Conservation (phyloP, 2,113 vertebrate species). For the Sisor rabdophorus region DNA sequence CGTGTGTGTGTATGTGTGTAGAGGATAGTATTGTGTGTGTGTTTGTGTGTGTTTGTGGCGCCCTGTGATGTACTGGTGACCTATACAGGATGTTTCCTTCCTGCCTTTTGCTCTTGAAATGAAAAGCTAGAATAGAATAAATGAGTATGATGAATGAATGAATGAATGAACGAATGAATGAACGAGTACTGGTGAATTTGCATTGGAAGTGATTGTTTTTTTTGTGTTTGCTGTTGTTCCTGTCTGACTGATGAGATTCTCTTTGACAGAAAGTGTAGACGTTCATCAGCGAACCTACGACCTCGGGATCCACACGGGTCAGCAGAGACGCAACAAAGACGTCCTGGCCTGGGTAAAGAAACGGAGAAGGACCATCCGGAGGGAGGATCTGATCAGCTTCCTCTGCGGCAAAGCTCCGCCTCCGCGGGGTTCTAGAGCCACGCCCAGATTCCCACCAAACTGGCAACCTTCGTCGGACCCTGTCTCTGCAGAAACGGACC, state of each 20-base stretch:
- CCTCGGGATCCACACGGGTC: slow-evolving; percentile 92
- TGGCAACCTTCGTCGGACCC: slow-evolving; percentile 88
- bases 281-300: slow-evolving; percentile 93
- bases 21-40: too few species aligned
- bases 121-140: too few species aligned
- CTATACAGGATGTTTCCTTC: too few species aligned
- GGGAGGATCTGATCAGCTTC: slow-evolving; percentile 99
- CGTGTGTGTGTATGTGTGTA: too few species aligned
- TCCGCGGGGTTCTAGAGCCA: slow-evolving; percentile 87
- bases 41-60: too few species aligned
- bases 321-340: slow-evolving; percentile 95
- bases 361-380: slow-evolving; percentile 91
- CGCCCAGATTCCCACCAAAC: slow-evolving; percentile 79
- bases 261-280: slow-evolving; percentile 84
- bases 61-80: too few species aligned
- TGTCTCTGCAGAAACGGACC: slow-evolving; percentile 93
- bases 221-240: too few species aligned
- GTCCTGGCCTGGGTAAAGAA: slow-evolving; percentile 98
- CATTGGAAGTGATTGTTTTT: too few species aligned
- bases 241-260: background rate
- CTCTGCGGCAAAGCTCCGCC: slow-evolving; percentile 96
- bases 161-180: too few species aligned
- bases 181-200: too few species aligned
- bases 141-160: too few species aligned
- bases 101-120: too few species aligned